Conservation (phyloP, 2,797 vertebrate species). For the Liasis olivaceus region DNA sequence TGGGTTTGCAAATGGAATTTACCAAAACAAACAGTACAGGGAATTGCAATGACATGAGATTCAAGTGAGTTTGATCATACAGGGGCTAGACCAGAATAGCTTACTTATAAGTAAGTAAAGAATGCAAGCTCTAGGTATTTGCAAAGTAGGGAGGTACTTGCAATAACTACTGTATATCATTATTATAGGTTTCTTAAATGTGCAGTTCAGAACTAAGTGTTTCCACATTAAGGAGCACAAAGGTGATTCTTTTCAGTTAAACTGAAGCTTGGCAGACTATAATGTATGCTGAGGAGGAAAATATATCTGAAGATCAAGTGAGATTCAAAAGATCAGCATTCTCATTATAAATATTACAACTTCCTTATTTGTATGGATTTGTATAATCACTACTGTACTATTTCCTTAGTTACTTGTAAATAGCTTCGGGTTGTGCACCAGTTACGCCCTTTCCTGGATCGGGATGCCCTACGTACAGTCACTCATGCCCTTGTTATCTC, state of each 20-base stretch:
- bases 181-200: not conserved
- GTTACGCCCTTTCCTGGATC: too few species aligned
- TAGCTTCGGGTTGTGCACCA: too few species aligned
- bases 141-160: not conserved
- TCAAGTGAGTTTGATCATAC: not conserved
- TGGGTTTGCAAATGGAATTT: not conserved
- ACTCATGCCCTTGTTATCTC: too few species aligned
- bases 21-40: not conserved
- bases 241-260: not conserved
- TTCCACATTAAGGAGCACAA: not conserved
- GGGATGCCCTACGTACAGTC: too few species aligned
- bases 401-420: too few species aligned
- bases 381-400: not conserved
- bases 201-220: not conserved
- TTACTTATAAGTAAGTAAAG: not conserved
- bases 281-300: not conserved
- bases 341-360: not conserved
- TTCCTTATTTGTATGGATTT: not conserved
- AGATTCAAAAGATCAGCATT: not conserved
- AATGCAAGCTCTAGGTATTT: not conserved
- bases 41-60: not conserved
- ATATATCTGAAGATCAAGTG: not conserved
- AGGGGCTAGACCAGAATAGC: not conserved
- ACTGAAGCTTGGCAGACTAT: conserved; percentile 6
- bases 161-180: not conserved